Evolutionary conservation across 2,797 vertebrate species (phyloP).

Genomic region (Aplochiton taeniatus): DNA sequence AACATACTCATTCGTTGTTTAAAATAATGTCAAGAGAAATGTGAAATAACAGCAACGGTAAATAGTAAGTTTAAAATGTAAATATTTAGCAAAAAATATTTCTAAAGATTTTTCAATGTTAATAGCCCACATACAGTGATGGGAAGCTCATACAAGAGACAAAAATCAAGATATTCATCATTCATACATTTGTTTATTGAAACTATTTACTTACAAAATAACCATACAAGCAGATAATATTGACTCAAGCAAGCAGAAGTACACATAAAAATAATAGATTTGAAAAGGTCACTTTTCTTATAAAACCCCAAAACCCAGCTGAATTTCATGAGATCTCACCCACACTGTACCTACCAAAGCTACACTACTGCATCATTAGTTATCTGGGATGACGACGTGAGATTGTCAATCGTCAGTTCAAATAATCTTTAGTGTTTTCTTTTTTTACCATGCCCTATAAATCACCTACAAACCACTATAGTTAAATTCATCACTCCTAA

Average conservation of each 20-base stretch:
- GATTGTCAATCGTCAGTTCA: conserved; percentile 15
- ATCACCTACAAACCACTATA: conserved; percentile 3
- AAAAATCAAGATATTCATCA: not conserved
- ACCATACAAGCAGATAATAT: conserved; percentile 77
- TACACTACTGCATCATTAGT: conserved; percentile 34
- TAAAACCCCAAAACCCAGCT: conserved; percentile 56
- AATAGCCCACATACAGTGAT: too few species aligned
- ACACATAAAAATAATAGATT: conserved; percentile 72
- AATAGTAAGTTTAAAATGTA: too few species aligned
- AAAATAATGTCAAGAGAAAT: too few species aligned
- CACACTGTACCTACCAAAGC: conserved; percentile 21
- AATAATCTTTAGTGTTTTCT: conserved; percentile 29
- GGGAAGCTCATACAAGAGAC: too few species aligned
- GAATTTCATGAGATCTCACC: conserved; percentile 30
- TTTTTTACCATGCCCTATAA: conserved; percentile 5
- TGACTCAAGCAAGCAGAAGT: conserved; percentile 76
- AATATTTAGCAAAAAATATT: too few species aligned
- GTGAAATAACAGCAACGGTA: too few species aligned
- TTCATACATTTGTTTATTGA: conserved; percentile 68
- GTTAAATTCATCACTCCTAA: not conserved
- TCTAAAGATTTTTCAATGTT: too few species aligned
- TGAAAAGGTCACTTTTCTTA: conserved; percentile 75
- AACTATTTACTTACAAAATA: conserved; percentile 63
- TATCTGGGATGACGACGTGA: conserved; percentile 3
- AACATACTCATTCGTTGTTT: not conserved